Evolutionary conservation across 2,113 vertebrate genomes (phyloP).

Genomic region (Erythrolamprus reginae): DNA sequence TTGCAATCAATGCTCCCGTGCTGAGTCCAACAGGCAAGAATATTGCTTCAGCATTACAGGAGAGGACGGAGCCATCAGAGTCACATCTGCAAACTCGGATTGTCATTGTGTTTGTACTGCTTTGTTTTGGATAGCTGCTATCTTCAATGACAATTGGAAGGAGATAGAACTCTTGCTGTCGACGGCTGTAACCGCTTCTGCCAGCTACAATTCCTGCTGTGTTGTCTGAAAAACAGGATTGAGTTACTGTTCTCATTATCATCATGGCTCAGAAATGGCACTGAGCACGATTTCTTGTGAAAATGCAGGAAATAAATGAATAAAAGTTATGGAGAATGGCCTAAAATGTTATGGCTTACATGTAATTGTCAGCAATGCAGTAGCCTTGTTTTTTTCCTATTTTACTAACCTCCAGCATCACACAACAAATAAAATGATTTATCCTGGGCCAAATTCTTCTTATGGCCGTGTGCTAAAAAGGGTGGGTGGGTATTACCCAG

Average conservation of each 20-base stretch:
- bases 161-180: conserved; percentile 85
- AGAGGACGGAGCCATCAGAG: conserved; percentile 83
- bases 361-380: background rate
- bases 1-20: conserved; percentile 92
- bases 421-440: background rate
- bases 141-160: conserved; percentile 90
- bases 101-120: conserved; percentile 92
- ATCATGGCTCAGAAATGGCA: background rate
- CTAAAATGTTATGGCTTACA: background rate
- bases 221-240: conserved; percentile 82
- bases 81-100: conserved; percentile 93
- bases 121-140: conserved; percentile 89
- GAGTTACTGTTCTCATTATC: conserved; percentile 27
- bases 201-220: conserved; percentile 89
- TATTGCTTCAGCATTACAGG: conserved; percentile 92
- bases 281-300: background rate
- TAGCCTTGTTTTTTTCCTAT: no score
- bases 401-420: background rate
- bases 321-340: conserved; percentile 15
- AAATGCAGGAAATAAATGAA: background rate
- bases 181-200: conserved; percentile 84
- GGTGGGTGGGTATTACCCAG: background rate
- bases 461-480: background rate
- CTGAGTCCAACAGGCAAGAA: conserved; percentile 95
- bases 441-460: background rate